These are phyloP conservation scores for Uropsilus gracilis DNA, from an alignment of 2,113 vertebrate species.

Conservation along the genomic window DNA sequence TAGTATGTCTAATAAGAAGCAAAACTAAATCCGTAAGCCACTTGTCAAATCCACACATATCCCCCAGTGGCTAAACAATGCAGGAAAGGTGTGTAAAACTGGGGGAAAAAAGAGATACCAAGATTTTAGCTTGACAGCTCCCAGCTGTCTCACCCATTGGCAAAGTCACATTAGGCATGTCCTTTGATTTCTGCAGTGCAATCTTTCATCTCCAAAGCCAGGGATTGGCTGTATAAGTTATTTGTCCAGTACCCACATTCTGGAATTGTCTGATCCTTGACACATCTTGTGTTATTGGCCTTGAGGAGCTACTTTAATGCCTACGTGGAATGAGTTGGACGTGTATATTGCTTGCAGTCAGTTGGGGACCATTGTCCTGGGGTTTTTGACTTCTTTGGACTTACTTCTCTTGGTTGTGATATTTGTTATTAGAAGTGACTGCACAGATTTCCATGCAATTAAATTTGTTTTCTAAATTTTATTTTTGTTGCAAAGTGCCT, in stretches of 20 bases:
- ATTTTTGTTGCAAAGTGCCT: slow-evolving; percentile 23
- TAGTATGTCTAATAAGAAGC: not conserved
- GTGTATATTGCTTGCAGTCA: not conserved
- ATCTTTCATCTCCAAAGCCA: not conserved
- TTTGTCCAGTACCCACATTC: not conserved
- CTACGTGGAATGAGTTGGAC: not conserved
- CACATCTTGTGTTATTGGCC: too few species aligned
- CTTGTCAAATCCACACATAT: not conserved
- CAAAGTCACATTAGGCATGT: not conserved
- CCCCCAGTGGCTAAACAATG: too few species aligned
- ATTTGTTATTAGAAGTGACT: not conserved
- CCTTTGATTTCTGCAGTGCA: not conserved
- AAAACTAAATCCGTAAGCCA: not conserved
- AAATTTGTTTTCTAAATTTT: not conserved
- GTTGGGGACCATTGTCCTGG: not conserved
- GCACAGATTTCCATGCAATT: not conserved
- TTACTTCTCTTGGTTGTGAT: not conserved
- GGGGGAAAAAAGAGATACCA: not conserved
- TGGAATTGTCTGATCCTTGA: not conserved
- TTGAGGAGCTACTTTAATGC: not conserved
- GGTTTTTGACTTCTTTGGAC: not conserved
- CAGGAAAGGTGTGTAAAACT: not conserved
- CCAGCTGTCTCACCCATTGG: not conserved
- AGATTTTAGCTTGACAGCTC: not conserved
- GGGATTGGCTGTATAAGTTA: not conserved